These are phyloP conservation scores for Pterocles burchelli DNA, from an alignment of 2,113 vertebrate genomes.

Conservation along the genomic window DNA sequence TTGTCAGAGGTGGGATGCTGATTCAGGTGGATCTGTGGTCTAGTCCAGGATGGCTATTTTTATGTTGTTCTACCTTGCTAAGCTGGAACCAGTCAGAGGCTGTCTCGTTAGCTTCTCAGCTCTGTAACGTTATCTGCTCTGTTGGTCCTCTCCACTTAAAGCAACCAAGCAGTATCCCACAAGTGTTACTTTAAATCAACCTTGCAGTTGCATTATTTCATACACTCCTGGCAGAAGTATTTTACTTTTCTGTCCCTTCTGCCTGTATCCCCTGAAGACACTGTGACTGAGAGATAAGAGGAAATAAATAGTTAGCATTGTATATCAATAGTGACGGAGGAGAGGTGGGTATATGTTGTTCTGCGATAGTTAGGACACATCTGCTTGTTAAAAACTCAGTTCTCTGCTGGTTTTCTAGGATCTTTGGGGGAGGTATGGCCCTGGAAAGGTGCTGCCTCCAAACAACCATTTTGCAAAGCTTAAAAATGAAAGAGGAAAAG, in stretches of 20 bases:
- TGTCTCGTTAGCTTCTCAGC: fast-evolving
- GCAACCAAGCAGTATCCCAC: neutral
- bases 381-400: neutral
- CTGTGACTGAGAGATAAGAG: neutral
- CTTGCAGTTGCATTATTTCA: neutral
- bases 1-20: neutral
- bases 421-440: neutral
- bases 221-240: neutral
- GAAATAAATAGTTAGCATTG: neutral
- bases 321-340: fast-evolving
- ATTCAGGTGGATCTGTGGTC: neutral
- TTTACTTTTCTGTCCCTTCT: neutral
- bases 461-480: neutral
- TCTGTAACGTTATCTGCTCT: neutral
- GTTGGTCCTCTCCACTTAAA: neutral
- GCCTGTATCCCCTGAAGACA: neutral
- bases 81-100: neutral
- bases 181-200: neutral
- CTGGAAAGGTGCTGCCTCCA: neutral
- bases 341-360: neutral
- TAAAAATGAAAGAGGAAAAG: neutral
- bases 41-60: neutral
- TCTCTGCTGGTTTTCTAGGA: neutral
- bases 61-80: neutral
- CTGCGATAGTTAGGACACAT: neutral